Evolutionary conservation across 2,888 invertebrate species (phyloP).

Genomic region (Tinea trinotella): DNA sequence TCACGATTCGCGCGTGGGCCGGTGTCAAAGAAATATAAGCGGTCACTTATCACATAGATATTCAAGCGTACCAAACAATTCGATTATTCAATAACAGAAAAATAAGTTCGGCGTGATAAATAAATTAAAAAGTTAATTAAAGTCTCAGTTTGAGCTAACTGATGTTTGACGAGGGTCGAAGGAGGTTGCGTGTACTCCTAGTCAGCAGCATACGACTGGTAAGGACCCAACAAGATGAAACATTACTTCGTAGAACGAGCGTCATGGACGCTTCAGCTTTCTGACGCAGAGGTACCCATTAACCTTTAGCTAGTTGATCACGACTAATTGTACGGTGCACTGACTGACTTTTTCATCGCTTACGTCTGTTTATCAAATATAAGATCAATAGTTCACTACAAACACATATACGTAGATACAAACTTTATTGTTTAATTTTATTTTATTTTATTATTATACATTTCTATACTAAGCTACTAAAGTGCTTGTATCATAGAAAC

Average conservation of each 20-base stretch:
- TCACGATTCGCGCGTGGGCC: conserved; percentile 36
- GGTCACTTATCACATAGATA: conserved; percentile 30
- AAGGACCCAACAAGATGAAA: conserved; percentile 22
- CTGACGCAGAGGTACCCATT: conserved; percentile 68
- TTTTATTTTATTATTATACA: no score
- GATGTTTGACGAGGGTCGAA: conserved; percentile 63
- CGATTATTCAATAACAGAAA: neutral
- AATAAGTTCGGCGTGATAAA: conserved; percentile 27
- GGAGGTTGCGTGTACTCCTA: conserved; percentile 38
- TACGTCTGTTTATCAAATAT: no score
- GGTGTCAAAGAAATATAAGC: conserved; percentile 40
- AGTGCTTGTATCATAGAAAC: no score
- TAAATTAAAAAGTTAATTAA: conserved; percentile 53
- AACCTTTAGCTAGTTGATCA: conserved; percentile 67
- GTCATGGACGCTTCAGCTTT: conserved; percentile 35
- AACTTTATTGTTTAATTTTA: no score
- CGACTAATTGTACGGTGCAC: no score
- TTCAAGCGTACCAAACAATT: neutral
- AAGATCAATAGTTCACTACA: no score
- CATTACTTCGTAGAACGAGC: conserved; percentile 11
- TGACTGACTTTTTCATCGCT: no score
- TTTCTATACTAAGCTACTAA: no score
- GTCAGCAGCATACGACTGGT: conserved; percentile 30
- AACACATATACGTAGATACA: no score
- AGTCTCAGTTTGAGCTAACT: conserved; percentile 54